Base-by-base conservation (phyloP, 1,140 invertebrate species). In the Manduca sexta region DNA sequence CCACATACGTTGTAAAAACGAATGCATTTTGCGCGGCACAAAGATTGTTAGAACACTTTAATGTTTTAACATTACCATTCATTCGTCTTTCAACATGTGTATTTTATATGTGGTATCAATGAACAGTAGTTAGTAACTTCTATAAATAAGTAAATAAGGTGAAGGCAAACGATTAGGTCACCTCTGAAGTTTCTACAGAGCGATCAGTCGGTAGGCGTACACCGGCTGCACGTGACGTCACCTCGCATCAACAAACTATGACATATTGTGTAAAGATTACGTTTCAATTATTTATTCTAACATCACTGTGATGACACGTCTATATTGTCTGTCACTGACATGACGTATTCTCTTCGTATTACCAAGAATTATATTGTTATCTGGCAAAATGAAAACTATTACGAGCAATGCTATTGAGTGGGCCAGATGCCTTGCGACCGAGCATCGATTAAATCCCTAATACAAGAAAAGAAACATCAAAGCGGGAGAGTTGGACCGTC, bases 401-500 rank as follows among this genome's bases (percentile, higher is more conserved):
- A 11, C n/a, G n/a, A 11, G 33, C n/a, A n/a, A 10, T n/a, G 11
- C 21, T 7, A 21, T 21, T 21, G 21, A 21, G 21, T n/a, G n/a
- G n/a, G n/a, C n/a, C n/a, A n/a, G n/a, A n/a, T n/a, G n/a, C n/a
- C n/a, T 26, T 8, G 0, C 21, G 8, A 26, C 38, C 40, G 34
- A 48, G 26, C 38, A 34, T 49, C 47, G 48, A 35, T 43, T 37
- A 26, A 18, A 39, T 47, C 45, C 40, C 26, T 33, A 45, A n/a
- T n/a, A n/a, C n/a, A 55, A 26, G 41, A 51, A 53, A 50, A 39
- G 49, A 65, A 62, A 63, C 44, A 56, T 65, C 58, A 57, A 60
- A 64, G 55, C 44, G 59, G 48, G 60, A 55, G 65, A 74, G 72
- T 65, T 68, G 35, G 56, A 69, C 56, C 56, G 45, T 59, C 47